These are phyloP conservation scores for Siphamia tubifer DNA, from an alignment of 2,113 vertebrate genomes.

Conservation along the genomic window DNA sequence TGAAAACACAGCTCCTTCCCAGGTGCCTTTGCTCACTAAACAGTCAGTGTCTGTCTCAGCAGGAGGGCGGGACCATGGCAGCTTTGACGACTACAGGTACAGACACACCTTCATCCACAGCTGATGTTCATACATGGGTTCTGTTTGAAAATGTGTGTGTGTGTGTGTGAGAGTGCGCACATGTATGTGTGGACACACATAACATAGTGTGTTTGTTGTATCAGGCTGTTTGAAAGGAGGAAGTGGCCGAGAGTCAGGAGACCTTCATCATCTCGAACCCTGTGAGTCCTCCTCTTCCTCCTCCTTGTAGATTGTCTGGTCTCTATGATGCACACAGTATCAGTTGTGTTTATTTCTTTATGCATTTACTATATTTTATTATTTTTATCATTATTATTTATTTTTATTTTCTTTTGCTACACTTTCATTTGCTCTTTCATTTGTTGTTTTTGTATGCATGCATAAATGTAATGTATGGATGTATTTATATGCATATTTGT, in stretches of 20 bases:
- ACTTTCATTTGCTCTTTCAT: no score
- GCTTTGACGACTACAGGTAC: slow-evolving; percentile 96
- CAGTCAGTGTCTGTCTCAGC: slow-evolving; percentile 71
- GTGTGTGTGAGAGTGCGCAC: slow-evolving; percentile 7
- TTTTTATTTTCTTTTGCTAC: no score
- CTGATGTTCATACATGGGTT: no score
- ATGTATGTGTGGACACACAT: slow-evolving; percentile 68
- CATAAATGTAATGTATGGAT: no score
- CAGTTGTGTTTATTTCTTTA: no score
- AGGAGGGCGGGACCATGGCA: slow-evolving; percentile 88
- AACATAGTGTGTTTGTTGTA: slow-evolving; percentile 81
- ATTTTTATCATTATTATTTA: no score
- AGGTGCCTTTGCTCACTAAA: slow-evolving; percentile 39
- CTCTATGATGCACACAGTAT: neutral
- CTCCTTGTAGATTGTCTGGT: neutral
- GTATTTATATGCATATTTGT: no score
- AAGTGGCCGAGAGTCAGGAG: slow-evolving; percentile 96
- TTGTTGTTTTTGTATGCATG: no score
- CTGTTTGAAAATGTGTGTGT: neutral
- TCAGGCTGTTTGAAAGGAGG: slow-evolving; percentile 96
- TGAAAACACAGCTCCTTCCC: neutral
- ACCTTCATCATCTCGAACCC: slow-evolving; percentile 90
- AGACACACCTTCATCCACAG: slow-evolving; percentile 20
- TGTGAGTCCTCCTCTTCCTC: slow-evolving; percentile 86
- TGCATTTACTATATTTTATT: no score